phyloP scores from a whole-genome alignment of 2,797 vertebrate species.

The Spinus pinus region DNA sequence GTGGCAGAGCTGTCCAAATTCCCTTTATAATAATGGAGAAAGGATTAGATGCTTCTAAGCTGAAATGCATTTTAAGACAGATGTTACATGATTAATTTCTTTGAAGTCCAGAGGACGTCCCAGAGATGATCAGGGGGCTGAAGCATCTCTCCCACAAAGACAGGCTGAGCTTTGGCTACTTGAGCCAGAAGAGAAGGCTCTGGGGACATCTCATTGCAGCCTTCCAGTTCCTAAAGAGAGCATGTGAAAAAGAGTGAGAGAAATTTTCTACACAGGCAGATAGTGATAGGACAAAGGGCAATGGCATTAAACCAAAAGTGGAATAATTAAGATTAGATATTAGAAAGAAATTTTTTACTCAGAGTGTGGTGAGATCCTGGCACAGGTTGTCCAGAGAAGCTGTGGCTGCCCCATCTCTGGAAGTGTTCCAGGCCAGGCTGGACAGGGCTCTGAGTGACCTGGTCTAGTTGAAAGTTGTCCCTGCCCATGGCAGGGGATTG shows the following conservation, averaged over 20 bases:
- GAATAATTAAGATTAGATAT: background rate
- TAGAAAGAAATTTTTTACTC: background rate
- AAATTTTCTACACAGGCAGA: background rate
- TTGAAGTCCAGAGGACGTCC: background rate
- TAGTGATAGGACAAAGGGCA: background rate
- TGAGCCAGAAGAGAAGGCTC: background rate
- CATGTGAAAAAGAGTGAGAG: background rate
- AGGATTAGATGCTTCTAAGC: background rate
- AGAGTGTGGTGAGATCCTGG: background rate
- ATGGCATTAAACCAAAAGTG: background rate
- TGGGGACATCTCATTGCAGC: background rate
- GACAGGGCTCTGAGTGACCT: background rate
- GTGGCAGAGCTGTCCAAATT: background rate
- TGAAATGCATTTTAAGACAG: background rate
- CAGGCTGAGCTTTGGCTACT: background rate
- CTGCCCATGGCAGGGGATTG: background rate
- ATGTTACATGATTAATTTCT: background rate
- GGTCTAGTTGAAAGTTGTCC: background rate
- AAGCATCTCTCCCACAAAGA: background rate
- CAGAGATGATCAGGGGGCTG: background rate
- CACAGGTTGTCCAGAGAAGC: background rate
- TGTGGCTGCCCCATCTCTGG: background rate
- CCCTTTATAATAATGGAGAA: background rate
- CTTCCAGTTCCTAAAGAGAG: background rate
- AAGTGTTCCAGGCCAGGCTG: background rate